Conservation (phyloP, 2,113 vertebrate genomes). For the Pelusios castaneus region DNA sequence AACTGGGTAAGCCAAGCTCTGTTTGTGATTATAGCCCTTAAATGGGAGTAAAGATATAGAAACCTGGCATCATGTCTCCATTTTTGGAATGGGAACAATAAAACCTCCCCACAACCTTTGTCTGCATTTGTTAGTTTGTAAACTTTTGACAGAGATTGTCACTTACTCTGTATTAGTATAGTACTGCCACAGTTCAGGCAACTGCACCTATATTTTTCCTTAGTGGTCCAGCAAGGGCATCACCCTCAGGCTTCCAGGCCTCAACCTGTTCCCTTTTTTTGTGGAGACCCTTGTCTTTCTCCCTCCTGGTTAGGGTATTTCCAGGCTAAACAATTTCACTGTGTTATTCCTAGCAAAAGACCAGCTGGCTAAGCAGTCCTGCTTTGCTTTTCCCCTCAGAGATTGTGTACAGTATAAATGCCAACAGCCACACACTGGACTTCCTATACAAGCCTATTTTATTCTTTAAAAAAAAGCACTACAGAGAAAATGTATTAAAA, state of each 20-base stretch:
- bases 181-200: neutral
- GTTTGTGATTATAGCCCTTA: neutral
- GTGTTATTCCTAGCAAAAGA: neutral
- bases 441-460: neutral
- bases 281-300: neutral
- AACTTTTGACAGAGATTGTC: neutral
- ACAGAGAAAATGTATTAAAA: neutral
- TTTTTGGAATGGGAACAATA: neutral
- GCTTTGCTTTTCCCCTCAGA: neutral
- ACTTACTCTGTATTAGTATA: neutral
- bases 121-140: rapidly evolving
- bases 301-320: neutral
- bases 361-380: neutral
- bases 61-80: neutral
- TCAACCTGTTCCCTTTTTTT: neutral
- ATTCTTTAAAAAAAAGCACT: neutral
- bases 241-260: neutral
- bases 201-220: neutral
- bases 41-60: neutral
- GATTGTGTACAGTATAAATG: neutral
- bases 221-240: neutral
- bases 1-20: neutral
- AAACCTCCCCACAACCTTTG: neutral
- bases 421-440: neutral
- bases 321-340: neutral